Evolutionary conservation across 2,113 vertebrate genomes (phyloP), one percentile per base, ranked within the genome.

Genomic region (Pyxicephalus adspersus): DNA sequence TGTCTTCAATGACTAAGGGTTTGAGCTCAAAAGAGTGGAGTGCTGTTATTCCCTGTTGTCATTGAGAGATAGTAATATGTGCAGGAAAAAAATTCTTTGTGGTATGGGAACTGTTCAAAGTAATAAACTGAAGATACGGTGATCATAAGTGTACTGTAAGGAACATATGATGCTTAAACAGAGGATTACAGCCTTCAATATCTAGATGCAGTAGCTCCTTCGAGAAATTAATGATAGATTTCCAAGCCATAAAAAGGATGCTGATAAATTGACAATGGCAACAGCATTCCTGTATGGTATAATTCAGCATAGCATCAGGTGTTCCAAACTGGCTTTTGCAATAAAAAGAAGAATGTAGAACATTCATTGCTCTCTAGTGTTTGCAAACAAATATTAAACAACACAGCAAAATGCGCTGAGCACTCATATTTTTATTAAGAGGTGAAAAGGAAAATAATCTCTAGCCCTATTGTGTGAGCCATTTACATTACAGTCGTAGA

Each of bases 201-300:
- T 72, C 66, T 80, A 64, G 57, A 72, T 54, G 68, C 70, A 74
- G 60, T 64, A 38, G 60, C 68, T 73, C 79, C 60, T 72, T 74
- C 28, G 79, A 81, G 68, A 81, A 81, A 81, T 81, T 74, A 81
- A 81, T 80, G 68, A 65, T 55, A 74, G 29, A 74, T 81, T 64
- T 52, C 22, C 45, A 25, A 57, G 28, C 60, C 25, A 64, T 81
- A 81, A 81, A 81, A 52, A 19, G 54, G 70, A 64, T 73, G 79
- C 79, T 81, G 79, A 81, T 73, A 81, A 73, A 81, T 73, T 80
- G 64, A 79, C 28, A 22, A 74, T 64, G 50, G 68, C 50, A 55
- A 74, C 60, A 65, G 57, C 68, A 64, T 74, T 72, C 50, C 16
- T 63, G 52, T 15, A 81, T 34, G 60, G 54, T 61, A 73, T 73